Evolutionary conservation across 30 jellyfish, hydroid and myxozoan species (phyloP).

Genomic region (Cassiopea andromeda): DNA sequence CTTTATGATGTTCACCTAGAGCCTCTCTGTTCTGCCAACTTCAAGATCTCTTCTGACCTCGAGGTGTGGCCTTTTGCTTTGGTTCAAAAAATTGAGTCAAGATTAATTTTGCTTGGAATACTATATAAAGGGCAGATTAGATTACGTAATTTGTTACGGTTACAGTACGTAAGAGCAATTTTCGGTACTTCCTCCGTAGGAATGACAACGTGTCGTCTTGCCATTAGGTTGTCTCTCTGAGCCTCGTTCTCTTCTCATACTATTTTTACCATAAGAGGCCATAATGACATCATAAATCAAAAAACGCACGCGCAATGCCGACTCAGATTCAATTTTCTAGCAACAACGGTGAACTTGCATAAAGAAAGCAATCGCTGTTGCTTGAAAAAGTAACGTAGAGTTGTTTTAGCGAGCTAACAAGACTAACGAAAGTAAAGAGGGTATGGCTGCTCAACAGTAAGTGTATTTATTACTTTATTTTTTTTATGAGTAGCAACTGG

Average conservation of each 20-base stretch:
- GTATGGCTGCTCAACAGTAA: slow-evolving; percentile 71
- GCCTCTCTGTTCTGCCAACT: too few species aligned
- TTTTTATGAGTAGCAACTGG: not conserved
- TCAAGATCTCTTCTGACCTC: too few species aligned
- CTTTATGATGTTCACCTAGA: too few species aligned
- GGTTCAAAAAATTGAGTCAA: too few species aligned
- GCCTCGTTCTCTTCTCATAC: not conserved
- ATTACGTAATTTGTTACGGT: too few species aligned
- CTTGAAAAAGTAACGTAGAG: not conserved
- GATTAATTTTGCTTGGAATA: too few species aligned
- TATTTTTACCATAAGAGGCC: not conserved
- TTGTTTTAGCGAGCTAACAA: not conserved
- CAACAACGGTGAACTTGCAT: not conserved
- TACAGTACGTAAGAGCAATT: too few species aligned
- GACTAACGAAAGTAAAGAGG: not conserved
- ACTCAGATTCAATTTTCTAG: slow-evolving; percentile 47
- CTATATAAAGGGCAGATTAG: too few species aligned
- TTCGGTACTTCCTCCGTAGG: too few species aligned
- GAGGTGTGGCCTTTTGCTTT: too few species aligned
- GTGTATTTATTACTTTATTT: not conserved
- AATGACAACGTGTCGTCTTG: too few species aligned
- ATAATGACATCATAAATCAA: slow-evolving; percentile 30
- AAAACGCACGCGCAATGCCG: slow-evolving; percentile 78
- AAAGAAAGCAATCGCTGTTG: slow-evolving; percentile 5
- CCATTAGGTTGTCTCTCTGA: not conserved